Evolutionary conservation across 2,888 invertebrate genomes (phyloP), one percentile per base, ranked within the genome.

Genomic region (Drosophila borborema): DNA sequence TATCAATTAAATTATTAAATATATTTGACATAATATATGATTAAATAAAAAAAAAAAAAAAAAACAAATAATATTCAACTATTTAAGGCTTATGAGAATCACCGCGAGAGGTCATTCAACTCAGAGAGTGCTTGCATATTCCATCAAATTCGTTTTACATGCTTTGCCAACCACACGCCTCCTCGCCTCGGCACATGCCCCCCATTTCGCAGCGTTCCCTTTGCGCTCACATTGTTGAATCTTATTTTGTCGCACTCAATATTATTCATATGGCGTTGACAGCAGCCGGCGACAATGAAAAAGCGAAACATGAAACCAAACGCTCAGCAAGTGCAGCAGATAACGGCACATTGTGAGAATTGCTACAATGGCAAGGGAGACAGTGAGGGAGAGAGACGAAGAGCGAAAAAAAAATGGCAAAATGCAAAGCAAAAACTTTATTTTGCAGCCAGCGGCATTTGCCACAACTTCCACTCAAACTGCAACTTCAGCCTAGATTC

Each of bases 191-290:
- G 3, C 28, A 28, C 16, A 28, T 8, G 10, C 31, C 0, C 12
- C 34, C 2, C 2, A n/a, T 7, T 2, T 3, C 18, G 3, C n/a
- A 31, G 3, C 34, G 51, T 20, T 51, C 6, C 6, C n/a, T n/a
- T 49, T 49, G 49, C 49, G 31, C 31, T 34, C 38, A 31, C 49
- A 43, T 41, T 64, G 62, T 54, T 65, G 63, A 62, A 64, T 54
- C 36, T 51, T 51, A 36, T 69, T 69, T 72, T 74, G 77, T 66
- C 77, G 71, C 66, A 60, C 60, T 74, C 64, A 71, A 78, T 77
- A 63, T 78, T 74, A 69, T 74, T 86, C 84, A 89, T 89, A 86
- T 89, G 82, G 64, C 74, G 82, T 69, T 87, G 86, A 89, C 89
- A 87, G 75, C 72, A 45, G 36, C 23, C 58, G 62, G 54, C 82